Percentiles rank a stretch among this genome's conserved stretches.
phyloP scores from a whole-genome alignment of 2,797 vertebrate genomes.

The Ptychobarbus kaznakovi region DNA sequence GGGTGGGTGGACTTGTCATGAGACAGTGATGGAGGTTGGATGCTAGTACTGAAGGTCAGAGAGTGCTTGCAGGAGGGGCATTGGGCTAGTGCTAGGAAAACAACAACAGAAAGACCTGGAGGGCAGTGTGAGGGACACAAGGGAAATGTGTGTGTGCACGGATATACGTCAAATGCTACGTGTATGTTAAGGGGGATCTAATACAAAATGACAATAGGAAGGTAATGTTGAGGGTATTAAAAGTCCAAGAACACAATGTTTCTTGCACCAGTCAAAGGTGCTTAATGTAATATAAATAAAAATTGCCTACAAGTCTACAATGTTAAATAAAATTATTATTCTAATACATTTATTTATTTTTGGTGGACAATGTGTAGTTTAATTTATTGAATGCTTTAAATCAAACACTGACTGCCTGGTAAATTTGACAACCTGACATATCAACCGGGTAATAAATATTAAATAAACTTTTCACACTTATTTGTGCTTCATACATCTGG shows the following conservation, averaged over 20 bases:
- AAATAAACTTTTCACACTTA: conserved; percentile 1
- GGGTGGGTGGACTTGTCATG: conserved; percentile 46
- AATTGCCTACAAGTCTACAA: neutral
- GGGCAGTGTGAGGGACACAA: conserved; percentile 28
- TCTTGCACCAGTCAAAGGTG: conserved; percentile 11
- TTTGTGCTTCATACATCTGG: neutral
- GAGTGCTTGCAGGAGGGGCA: conserved; percentile 44
- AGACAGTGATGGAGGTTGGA: conserved; percentile 52
- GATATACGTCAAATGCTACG: neutral
- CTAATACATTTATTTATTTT: no score
- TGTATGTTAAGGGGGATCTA: conserved; percentile 53
- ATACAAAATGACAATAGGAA: conserved; percentile 50
- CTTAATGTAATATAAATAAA: neutral
- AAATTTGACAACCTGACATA: neutral
- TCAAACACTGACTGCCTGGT: neutral
- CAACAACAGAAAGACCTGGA: conserved; percentile 46
- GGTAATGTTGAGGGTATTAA: conserved; percentile 34
- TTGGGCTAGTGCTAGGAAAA: conserved; percentile 30
- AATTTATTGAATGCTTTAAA: neutral
- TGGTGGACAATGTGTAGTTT: neutral
- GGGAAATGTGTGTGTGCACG: neutral
- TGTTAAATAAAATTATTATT: neutral
- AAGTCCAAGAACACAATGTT: conserved; percentile 29
- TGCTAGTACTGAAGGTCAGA: conserved; percentile 56
- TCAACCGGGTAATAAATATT: neutral